These are phyloP conservation scores for Mustela nigripes DNA, from an alignment of 2,113 vertebrate genomes.

Conservation along the genomic window DNA sequence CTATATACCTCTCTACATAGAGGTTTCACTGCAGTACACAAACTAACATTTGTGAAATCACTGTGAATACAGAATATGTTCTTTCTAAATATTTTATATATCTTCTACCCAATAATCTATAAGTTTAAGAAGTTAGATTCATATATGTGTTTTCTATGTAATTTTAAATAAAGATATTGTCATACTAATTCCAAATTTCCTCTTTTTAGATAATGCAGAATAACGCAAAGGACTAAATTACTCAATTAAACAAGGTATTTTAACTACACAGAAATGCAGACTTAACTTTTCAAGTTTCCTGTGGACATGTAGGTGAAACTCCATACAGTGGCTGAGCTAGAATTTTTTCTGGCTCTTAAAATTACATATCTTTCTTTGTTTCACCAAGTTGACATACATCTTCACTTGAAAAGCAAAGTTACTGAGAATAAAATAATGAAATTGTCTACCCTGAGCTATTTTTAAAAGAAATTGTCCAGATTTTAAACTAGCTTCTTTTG, in stretches of 20 bases:
- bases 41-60: slow-evolving; percentile 21
- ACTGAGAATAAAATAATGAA: slow-evolving; percentile 31
- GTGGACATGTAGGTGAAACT: background rate
- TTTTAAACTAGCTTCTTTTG: background rate
- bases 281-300: background rate
- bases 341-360: background rate
- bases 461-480: background rate
- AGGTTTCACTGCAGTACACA: background rate
- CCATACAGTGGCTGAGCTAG: background rate
- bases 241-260: background rate
- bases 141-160: background rate
- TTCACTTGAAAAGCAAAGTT: slow-evolving; percentile 11
- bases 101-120: background rate
- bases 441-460: background rate
- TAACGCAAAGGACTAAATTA: background rate
- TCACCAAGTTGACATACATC: background rate
- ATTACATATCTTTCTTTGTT: background rate
- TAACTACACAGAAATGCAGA: background rate
- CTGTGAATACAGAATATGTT: background rate
- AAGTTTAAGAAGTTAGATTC: background rate
- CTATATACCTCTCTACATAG: slow-evolving; percentile 26
- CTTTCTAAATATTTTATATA: background rate
- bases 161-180: slow-evolving; percentile 4
- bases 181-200: background rate
- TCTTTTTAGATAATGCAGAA: slow-evolving; percentile 11